Conservation (phyloP, 2,797 vertebrate species). For the Fratercula arctica region DNA sequence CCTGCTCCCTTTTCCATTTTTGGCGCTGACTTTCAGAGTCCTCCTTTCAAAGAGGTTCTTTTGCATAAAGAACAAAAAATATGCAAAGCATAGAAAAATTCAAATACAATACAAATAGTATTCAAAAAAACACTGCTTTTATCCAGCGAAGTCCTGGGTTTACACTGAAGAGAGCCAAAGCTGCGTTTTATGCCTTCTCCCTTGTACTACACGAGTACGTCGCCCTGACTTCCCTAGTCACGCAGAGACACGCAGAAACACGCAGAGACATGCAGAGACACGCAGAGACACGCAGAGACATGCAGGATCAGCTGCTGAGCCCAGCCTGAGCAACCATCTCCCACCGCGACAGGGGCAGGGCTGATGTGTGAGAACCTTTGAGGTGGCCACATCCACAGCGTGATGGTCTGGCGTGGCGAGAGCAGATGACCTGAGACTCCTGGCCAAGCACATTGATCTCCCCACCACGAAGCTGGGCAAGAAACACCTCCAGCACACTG, state of each 20-base stretch:
- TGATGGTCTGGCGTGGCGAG: rapidly evolving
- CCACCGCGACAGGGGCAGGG: not conserved
- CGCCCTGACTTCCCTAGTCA: not conserved
- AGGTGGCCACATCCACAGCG: not conserved
- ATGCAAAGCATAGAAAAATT: not conserved
- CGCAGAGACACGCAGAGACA: not conserved
- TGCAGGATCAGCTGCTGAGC: not conserved
- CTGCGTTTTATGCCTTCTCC: not conserved
- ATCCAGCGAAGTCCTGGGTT: not conserved
- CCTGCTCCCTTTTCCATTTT: not conserved
- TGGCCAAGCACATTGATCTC: not conserved
- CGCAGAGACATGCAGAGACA: not conserved
- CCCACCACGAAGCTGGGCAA: rapidly evolving
- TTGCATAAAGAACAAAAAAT: not conserved
- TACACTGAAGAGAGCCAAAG: not conserved
- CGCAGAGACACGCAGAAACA: not conserved
- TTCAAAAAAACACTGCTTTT: not conserved
- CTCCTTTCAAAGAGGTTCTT: not conserved
- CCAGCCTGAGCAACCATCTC: not conserved
- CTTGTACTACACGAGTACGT: not conserved
- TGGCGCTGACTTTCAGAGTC: not conserved
- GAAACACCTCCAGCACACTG: not conserved
- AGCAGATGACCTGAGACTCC: not conserved
- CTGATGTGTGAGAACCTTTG: not conserved
- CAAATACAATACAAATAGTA: not conserved